phyloP scores from a whole-genome alignment of 2,888 invertebrate species.

The Eumacrocentrus americanus region DNA sequence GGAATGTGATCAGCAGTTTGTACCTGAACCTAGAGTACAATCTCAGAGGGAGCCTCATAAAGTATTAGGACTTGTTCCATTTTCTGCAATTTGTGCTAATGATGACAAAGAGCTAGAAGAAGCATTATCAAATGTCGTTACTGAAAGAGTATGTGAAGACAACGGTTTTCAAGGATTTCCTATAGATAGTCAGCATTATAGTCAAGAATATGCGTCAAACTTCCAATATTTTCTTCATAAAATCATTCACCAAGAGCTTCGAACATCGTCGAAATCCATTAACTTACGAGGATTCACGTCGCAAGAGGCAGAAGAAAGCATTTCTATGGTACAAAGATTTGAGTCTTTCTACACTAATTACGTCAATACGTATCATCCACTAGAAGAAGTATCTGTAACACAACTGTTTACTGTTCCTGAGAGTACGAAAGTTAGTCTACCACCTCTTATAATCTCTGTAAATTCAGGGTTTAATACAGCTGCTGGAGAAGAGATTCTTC shows the following conservation, averaged over 20 bases:
- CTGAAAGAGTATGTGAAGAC: constrained; percentile 2
- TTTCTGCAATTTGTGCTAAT: constrained; percentile 21
- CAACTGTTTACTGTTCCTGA: not conserved
- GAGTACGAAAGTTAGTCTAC: not conserved
- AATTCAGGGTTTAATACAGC: constrained; percentile 38
- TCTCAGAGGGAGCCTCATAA: not conserved
- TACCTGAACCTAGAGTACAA: not conserved
- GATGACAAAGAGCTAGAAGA: not conserved
- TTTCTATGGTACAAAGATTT: not conserved
- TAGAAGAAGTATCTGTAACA: not conserved
- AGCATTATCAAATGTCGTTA: constrained; percentile 3
- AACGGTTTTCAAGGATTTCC: constrained; percentile 28
- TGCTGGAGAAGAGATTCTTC: constrained; percentile 39
- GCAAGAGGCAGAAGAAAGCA: constrained; percentile 25
- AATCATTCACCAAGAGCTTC: not conserved
- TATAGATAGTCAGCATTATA: not conserved
- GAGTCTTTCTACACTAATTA: not conserved
- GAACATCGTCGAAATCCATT: not conserved
- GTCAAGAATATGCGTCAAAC: not conserved
- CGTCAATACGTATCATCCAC: not conserved
- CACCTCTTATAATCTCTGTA: not conserved
- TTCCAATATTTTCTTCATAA: not conserved
- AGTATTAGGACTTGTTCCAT: constrained; percentile 23
- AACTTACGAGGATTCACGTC: not conserved
- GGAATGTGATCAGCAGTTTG: constrained; percentile 22